Evolutionary conservation across 2,888 invertebrate species (phyloP).

Genomic region (Andricus curvator): DNA sequence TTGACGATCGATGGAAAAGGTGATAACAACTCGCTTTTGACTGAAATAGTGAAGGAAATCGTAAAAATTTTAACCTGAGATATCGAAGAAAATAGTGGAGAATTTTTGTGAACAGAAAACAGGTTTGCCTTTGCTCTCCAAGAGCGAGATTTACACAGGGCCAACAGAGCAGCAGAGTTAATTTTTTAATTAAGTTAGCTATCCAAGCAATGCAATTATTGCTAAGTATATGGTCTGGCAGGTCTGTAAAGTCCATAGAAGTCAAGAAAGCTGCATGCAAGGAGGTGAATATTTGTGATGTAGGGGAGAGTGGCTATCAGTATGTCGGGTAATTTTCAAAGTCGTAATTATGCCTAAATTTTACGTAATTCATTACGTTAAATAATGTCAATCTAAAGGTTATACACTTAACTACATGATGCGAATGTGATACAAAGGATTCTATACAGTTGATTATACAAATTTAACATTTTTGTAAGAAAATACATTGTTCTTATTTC

Average conservation of each 20-base stretch:
- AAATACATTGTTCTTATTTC: no score
- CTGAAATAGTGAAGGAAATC: constrained; percentile 73
- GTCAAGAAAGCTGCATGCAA: not conserved
- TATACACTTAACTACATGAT: no score
- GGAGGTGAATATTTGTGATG: constrained; percentile 4
- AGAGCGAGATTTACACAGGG: not conserved
- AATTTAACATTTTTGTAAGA: no score
- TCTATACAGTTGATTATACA: no score
- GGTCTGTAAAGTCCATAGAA: not conserved
- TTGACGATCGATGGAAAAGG: constrained; percentile 75
- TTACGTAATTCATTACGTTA: no score
- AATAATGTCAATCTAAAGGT: no score
- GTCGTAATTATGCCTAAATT: no score
- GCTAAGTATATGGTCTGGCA: not conserved
- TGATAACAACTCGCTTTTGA: constrained; percentile 73
- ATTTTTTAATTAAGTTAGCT: no score
- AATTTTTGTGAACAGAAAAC: constrained; percentile 42
- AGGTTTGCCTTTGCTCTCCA: not conserved
- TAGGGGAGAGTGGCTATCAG: not conserved
- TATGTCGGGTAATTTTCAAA: no score
- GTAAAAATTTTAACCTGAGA: constrained; percentile 66
- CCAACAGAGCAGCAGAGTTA: not conserved
- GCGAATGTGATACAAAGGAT: no score
- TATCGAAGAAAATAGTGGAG: constrained; percentile 29
- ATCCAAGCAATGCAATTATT: no score